phyloP scores from a whole-genome alignment of 2,888 invertebrate genomes.

The Nezara viridula region DNA sequence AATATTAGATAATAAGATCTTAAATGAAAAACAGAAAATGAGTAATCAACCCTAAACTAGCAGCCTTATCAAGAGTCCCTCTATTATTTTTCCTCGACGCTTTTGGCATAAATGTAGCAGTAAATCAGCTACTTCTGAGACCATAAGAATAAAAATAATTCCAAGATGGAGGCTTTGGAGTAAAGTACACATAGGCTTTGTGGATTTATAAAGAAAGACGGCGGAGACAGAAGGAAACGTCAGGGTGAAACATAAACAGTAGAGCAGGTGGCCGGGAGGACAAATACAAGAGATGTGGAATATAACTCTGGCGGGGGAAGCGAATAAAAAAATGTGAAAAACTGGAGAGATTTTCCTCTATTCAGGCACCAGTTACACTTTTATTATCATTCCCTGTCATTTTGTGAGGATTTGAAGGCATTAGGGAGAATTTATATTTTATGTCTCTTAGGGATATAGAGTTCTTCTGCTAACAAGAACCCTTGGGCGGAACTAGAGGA shows the following conservation, averaged over 20 bases:
- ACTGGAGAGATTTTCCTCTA: conserved; percentile 26
- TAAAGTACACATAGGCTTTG: not conserved
- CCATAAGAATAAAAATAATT: not conserved
- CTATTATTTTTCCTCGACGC: too few relatives aligned
- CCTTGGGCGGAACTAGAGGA: conserved; percentile 5
- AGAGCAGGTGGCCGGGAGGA: conserved; percentile 6
- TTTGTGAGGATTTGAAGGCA: conserved; percentile 26
- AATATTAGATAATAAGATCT: too few relatives aligned
- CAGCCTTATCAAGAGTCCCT: too few relatives aligned
- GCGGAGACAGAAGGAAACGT: not conserved
- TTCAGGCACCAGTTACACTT: conserved; percentile 15
- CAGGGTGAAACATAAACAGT: conserved; percentile 12
- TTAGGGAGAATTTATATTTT: conserved; percentile 26
- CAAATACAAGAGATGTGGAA: conserved; percentile 10
- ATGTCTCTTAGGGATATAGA: conserved; percentile 5
- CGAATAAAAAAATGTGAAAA: not conserved
- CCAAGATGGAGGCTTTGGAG: not conserved
- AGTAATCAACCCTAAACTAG: too few relatives aligned
- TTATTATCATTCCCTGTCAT: conserved; percentile 21
- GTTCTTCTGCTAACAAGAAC: not conserved
- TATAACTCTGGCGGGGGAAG: not conserved
- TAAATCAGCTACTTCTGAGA: not conserved
- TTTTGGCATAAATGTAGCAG: too few relatives aligned
- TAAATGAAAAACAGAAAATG: too few relatives aligned
- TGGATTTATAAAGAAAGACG: not conserved